phyloP scores from a whole-genome alignment of 2,888 invertebrate genomes.

The Bombylius discolor region DNA sequence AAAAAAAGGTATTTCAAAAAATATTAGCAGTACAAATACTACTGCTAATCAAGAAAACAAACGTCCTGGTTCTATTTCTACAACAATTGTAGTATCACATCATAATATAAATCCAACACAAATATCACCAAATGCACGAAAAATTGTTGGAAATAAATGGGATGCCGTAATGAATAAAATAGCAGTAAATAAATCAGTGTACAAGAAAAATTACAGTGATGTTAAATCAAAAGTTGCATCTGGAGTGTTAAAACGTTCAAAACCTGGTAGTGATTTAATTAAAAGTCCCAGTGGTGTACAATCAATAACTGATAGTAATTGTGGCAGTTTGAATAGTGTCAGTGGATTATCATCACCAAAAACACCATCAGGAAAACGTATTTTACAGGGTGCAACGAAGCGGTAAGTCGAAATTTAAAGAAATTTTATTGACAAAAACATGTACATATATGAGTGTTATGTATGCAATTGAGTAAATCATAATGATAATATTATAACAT shows the following conservation, averaged over 20 bases:
- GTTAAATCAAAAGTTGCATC: slow-evolving; percentile 74
- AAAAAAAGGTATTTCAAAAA: not conserved
- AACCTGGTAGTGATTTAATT: not conserved
- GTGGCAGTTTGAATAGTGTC: slow-evolving; percentile 10
- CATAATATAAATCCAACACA: not conserved
- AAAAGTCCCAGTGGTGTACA: slow-evolving; percentile 9
- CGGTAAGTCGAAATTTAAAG: slow-evolving; percentile 22
- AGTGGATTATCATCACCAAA: slow-evolving; percentile 21
- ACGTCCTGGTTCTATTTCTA: slow-evolving; percentile 29
- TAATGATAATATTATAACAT: too few species aligned
- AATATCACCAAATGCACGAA: not conserved
- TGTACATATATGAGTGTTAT: too few species aligned
- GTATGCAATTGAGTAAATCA: too few species aligned
- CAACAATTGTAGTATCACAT: not conserved
- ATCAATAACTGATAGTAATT: slow-evolving; percentile 10
- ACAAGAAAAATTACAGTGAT: slow-evolving; percentile 63
- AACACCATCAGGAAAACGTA: slow-evolving; percentile 15
- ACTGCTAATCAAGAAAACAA: slow-evolving; percentile 43
- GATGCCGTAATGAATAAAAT: slow-evolving; percentile 77
- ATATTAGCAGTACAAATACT: slow-evolving; percentile 16
- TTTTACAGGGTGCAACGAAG: slow-evolving; percentile 21
- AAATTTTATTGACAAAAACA: too few species aligned
- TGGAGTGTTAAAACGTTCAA: slow-evolving; percentile 33
- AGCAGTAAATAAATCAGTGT: slow-evolving; percentile 54
- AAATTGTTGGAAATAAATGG: slow-evolving; percentile 44